A percentile compares a stretch with the other conserved stretches of the same genome.
These are phyloP conservation scores for Palythoa caribaeorum DNA, from an alignment of 92 coral and sea anemone genomes.

Conservation along the genomic window DNA sequence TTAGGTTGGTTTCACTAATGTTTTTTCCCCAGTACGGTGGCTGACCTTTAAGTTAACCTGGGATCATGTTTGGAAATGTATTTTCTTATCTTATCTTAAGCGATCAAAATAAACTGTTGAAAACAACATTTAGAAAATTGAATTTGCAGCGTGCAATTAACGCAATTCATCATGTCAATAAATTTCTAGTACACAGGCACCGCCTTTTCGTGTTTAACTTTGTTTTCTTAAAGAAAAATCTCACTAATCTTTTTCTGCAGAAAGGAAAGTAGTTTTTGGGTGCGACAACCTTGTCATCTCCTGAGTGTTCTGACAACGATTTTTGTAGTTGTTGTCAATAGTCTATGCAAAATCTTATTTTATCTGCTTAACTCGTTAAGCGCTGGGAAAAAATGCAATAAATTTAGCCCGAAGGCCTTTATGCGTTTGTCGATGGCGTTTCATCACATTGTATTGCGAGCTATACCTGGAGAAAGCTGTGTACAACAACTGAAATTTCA, in stretches of 20 bases:
- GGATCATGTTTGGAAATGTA: no score
- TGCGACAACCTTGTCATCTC: background rate
- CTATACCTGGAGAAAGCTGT: background rate
- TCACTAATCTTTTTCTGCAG: background rate
- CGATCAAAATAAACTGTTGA: no score
- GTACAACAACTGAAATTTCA: no score
- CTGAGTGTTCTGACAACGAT: background rate
- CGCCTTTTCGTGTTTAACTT: conserved; percentile 3
- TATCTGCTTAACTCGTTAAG: conserved; percentile 17
- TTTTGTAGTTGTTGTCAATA: background rate
- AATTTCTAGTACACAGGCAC: background rate
- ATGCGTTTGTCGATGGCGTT: conserved; percentile 2
- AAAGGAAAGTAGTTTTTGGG: conserved; percentile 3
- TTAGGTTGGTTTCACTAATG: no score
- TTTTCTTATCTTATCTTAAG: no score
- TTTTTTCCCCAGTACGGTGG: no score
- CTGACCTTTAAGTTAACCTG: no score
- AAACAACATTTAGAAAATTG: no score
- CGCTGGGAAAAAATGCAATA: conserved; percentile 12
- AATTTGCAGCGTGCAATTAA: background rate
- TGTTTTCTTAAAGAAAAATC: background rate
- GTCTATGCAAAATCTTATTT: background rate
- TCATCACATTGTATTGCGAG: conserved; percentile 25
- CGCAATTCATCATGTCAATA: background rate
- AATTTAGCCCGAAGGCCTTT: conserved; percentile 1